Percentiles rank a stretch among this genome's conserved stretches.
phyloP scores from a whole-genome alignment of 2,888 invertebrate genomes.

The Habrosyne pyritoides region DNA sequence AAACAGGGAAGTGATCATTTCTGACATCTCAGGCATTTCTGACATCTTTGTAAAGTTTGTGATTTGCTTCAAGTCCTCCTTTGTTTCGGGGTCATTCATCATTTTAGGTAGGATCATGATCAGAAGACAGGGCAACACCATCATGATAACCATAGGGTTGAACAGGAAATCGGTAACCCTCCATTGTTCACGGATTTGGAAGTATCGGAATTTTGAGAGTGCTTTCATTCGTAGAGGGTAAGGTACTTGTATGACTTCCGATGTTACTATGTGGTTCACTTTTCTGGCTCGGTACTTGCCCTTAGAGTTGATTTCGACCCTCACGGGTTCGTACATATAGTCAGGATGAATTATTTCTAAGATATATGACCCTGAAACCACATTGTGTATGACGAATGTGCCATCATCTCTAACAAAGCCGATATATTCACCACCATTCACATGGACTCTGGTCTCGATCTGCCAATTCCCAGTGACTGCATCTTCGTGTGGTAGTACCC shows the following conservation, averaged over 20 bases:
- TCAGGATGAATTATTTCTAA: conserved; percentile 96
- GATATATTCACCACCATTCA: conserved; percentile 94
- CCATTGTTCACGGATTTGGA: conserved; percentile 98
- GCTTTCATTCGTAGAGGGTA: conserved; percentile 97
- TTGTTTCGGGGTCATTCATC: conserved; percentile 99
- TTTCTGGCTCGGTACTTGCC: conserved; percentile 98
- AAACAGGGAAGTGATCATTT: conserved; percentile 94
- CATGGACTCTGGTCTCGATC: conserved; percentile 89
- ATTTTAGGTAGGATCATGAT: conserved; percentile 97
- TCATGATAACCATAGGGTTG: conserved; percentile 99
- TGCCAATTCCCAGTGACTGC: conserved; percentile 86
- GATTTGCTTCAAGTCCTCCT: conserved; percentile 96
- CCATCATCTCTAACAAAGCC: conserved; percentile 97
- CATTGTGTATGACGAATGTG: conserved; percentile 92
- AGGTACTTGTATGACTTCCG: conserved; percentile 93
- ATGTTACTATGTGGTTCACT: conserved; percentile 96
- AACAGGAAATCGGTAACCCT: conserved; percentile 97
- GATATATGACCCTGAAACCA: conserved; percentile 96
- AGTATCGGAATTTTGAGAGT: conserved; percentile 91
- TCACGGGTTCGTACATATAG: conserved; percentile 95
- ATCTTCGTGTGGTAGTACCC: conserved; percentile 89
- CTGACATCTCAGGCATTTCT: conserved; percentile 97
- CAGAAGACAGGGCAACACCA: conserved; percentile 95
- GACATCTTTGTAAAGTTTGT: conserved; percentile 91
- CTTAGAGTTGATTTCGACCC: conserved; percentile 98